Evolutionary conservation across 1,140 invertebrate species (phyloP), one percentile per base, ranked within the genome.

Genomic region (Dinoponera quadriceps): DNA sequence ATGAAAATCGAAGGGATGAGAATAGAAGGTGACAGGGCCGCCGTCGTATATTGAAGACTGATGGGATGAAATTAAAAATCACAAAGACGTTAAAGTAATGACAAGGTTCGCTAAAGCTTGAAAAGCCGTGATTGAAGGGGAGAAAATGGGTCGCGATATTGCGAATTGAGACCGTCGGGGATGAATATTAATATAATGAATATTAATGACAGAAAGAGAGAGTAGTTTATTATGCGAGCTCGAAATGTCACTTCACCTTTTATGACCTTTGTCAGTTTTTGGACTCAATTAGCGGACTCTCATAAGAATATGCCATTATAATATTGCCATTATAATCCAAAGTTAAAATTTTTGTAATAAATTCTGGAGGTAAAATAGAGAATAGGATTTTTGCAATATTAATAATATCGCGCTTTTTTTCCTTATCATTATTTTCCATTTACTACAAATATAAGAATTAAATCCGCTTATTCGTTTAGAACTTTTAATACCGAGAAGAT

Each of bases 21-120:
- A 9, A 44, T 1, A 44, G 9, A 29, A 73, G n/a, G 18, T 44
- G 18, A 16, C 25, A 27, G 3, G 2, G 7, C 0, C 7, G n/a
- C n/a, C 9, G 38, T 9, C 38, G 9, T 59, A n/a, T n/a, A 59
- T 4, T 59, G 16, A 59, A 59, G 29, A 59, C n/a, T 73, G 55
- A 59, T 73, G 33, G 14, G 25, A 73, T 59, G 9, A 73, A 73
- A 44, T 73, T 25, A 73, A 38, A 73, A 54, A 33, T 71, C 2
- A 72, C 4, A 62, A 2, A 38, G 16, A 44, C 9, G 16, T 25
- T 60, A 73, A 73, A 73, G 25, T 73, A 73, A 73, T 27, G 11
- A 14, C 13, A 38, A 13, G 18, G 16, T 44, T 59, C 54, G n/a
- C n/a, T 72, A 25, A 27, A 4, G 16, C 20, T 60, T 73, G 5